Evolutionary conservation across 2,888 invertebrate genomes (phyloP), one percentile per base, ranked within the genome.

Genomic region (Sceliomorpha sp.): DNA sequence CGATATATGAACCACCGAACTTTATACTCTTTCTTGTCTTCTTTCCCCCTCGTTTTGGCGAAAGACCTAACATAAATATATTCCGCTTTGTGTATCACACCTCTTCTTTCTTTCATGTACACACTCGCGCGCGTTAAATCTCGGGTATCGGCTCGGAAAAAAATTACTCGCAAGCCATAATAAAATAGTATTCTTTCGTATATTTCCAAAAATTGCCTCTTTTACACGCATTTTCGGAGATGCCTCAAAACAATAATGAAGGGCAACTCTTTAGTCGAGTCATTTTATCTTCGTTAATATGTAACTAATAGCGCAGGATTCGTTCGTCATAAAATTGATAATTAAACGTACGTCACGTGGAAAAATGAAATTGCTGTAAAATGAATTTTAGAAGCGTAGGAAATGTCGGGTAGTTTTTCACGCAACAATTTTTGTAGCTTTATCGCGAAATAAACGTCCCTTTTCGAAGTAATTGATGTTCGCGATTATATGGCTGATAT

Each of bases 1-100:
- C 83, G 79, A 84, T 83, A 83, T 82, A 83, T 80, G 79, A 84
- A 85, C 81, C 81, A 77, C 81, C 83, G 72, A 86, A 86, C 83
- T 85, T 82, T 79, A 78, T 80, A 73, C 80, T 51, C 73, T 58
- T 58, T 63, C 63, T 45, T 60, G 60, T 44, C 45, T 31, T 60
- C 32, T 44, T 55, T 55, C 45, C 20, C 48, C 6, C 68, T 47
- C 24, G 26, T 32, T 37, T 14, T 20, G 29, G 20, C 32, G 32
- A 13, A 36, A 45, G 9, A 29, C 48, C 47, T 44, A 29, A 14
- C 62, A 66, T 72, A 69, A 66, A 66, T 69, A 50, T 60, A 40
- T 56, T 36, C 59, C 10, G 24, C 42, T 45, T 58, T 44, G 48
- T 32, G 37, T 42, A 47, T 55, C 56, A 32, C 50, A 24, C 59